Conservation (phyloP, 2,797 vertebrate species). For the Rhinatrema bivittatum region DNA sequence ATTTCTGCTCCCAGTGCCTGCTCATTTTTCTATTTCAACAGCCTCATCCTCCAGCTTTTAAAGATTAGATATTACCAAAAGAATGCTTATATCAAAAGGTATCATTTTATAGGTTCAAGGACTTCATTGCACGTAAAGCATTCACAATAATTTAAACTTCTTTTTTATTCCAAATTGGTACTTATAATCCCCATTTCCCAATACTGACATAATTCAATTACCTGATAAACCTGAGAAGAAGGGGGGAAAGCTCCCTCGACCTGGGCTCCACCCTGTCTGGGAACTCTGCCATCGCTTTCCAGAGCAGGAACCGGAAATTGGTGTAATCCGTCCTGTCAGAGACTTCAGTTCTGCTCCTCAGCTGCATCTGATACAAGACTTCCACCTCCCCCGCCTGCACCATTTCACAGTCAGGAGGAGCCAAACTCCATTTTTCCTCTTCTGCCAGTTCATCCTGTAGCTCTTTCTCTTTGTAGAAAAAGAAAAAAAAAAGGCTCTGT, state of each 20-base stretch:
- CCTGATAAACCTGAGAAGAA: conserved; percentile 89
- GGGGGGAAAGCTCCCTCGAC: conserved; percentile 82
- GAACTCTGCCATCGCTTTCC: conserved; percentile 80
- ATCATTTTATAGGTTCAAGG: no score
- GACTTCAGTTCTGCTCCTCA: conserved; percentile 49
- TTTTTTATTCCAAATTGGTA: no score
- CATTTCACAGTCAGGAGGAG: conserved; percentile 42
- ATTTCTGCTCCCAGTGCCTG: no score
- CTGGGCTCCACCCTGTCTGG: conserved; percentile 84
- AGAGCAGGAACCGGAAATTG: conserved; percentile 86
- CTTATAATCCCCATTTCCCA: no score
- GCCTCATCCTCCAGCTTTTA: no score
- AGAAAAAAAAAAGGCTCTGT: neutral
- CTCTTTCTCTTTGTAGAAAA: conserved; percentile 65
- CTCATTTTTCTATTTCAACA: no score
- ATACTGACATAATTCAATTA: no score
- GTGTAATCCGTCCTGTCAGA: conserved; percentile 77
- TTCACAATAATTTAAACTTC: no score
- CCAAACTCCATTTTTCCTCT: conserved; percentile 13
- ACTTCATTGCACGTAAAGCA: no score
- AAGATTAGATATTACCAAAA: no score
- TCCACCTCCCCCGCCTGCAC: conserved; percentile 57
- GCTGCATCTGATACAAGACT: conserved; percentile 65
- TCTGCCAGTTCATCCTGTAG: conserved; percentile 51
- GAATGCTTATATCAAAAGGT: no score